phyloP scores from a whole-genome alignment of 2,113 vertebrate genomes.

The Hypanus sabinus region DNA sequence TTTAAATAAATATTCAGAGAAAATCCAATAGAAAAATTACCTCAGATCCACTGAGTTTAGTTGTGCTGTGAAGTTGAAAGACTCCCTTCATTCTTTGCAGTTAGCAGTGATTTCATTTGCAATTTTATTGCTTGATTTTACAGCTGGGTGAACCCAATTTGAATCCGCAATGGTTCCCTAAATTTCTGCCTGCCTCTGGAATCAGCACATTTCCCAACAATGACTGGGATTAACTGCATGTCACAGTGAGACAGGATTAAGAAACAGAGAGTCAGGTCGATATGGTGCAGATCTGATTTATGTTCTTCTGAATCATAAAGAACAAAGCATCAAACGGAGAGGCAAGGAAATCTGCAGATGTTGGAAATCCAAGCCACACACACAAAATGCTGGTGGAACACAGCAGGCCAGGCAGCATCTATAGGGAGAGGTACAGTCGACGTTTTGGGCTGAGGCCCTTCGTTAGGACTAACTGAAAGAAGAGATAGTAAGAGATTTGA shows the following conservation, averaged over 20 bases:
- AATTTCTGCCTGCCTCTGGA: neutral
- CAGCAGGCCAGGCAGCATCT: too few species aligned
- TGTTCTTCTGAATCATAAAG: neutral
- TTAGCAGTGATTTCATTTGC: constrained; percentile 4
- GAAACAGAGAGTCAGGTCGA: neutral
- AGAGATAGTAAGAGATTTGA: too few species aligned
- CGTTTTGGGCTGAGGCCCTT: too few species aligned
- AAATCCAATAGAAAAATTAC: neutral
- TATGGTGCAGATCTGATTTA: neutral
- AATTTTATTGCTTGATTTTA: constrained; percentile 18
- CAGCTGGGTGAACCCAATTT: constrained; percentile 20
- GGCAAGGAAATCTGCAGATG: too few species aligned
- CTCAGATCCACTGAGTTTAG: neutral
- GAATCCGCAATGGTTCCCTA: neutral
- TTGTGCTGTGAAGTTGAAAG: neutral
- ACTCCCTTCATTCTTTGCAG: neutral
- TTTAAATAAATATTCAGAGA: neutral
- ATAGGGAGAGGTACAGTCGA: too few species aligned
- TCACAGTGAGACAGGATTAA: neutral
- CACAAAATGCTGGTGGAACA: too few species aligned
- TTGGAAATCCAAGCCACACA: too few species aligned
- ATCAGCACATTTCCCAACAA: neutral
- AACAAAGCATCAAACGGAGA: neutral
- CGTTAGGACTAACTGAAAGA: too few species aligned
- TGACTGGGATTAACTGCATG: neutral